Percentiles rank a stretch among this genome's conserved stretches.
phyloP scores from a whole-genome alignment of 2,797 vertebrate genomes.

The Uromys caudimaculatus region DNA sequence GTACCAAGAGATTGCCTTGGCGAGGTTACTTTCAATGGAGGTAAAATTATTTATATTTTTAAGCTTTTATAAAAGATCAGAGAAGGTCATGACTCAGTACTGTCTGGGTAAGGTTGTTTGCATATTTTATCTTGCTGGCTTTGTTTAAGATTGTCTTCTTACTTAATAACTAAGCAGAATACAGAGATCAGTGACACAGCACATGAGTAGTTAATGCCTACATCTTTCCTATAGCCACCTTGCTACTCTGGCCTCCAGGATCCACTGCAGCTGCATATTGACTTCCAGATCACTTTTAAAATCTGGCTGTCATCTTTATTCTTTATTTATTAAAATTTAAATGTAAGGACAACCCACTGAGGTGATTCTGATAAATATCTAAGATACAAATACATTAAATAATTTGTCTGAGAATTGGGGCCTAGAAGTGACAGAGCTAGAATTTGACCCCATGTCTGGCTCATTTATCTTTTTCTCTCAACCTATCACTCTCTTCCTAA shows the following conservation, averaged over 20 bases:
- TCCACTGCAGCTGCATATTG: background rate
- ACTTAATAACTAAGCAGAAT: slow-evolving; percentile 58
- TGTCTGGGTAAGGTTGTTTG: background rate
- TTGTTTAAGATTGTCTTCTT: slow-evolving; percentile 61
- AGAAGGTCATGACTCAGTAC: slow-evolving; percentile 12
- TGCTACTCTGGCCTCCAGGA: background rate
- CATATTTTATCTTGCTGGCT: slow-evolving; percentile 46
- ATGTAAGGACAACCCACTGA: slow-evolving; percentile 49
- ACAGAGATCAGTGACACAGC: background rate
- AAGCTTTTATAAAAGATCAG: slow-evolving; percentile 59
- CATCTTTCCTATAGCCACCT: background rate
- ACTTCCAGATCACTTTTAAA: slow-evolving; percentile 42
- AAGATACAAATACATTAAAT: slow-evolving; percentile 9
- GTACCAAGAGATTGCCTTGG: slow-evolving; percentile 98
- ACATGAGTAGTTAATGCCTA: background rate
- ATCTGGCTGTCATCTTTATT: background rate
- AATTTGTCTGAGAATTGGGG: background rate
- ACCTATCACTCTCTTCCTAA: background rate
- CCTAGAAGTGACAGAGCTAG: background rate
- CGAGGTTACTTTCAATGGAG: slow-evolving; percentile 97
- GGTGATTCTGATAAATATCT: background rate
- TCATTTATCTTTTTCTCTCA: slow-evolving; percentile 23
- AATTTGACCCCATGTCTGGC: slow-evolving; percentile 23
- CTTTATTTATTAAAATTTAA: slow-evolving; percentile 42
- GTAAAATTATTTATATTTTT: slow-evolving; percentile 84